Conservation (phyloP, 2,797 vertebrate species). For the Scolopax bukidnonensis region DNA sequence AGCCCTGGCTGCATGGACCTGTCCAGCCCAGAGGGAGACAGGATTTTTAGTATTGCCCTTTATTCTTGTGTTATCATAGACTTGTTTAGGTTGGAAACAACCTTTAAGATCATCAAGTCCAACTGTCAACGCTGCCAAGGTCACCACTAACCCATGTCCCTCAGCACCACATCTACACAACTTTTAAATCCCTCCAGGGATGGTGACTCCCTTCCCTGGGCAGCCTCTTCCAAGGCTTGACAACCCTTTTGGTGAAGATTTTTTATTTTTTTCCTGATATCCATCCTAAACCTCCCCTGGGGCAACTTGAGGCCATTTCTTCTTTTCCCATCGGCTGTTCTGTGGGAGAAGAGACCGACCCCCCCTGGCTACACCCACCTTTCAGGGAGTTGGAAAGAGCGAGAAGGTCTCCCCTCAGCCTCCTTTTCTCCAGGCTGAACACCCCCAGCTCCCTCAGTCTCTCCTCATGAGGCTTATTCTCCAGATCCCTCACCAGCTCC, state of each 20-base stretch:
- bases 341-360: background rate
- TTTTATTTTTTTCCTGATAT: background rate
- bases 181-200: too few species aligned
- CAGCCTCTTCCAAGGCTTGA: background rate
- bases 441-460: background rate
- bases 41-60: background rate
- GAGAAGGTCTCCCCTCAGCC: background rate
- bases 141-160: too few species aligned
- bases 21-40: background rate
- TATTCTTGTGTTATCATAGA: accelerated
- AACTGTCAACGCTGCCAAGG: too few species aligned
- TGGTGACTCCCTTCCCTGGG: too few species aligned
- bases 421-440: background rate
- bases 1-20: background rate
- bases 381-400: background rate
- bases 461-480: background rate
- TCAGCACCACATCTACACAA: too few species aligned
- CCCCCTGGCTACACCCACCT: background rate
- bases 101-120: background rate
- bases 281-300: background rate
- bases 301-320: background rate
- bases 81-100: background rate
- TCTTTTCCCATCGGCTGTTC: background rate
- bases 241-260: background rate
- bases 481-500: background rate